Base-by-base conservation (phyloP, 1,140 invertebrate species). In the Heliconius nattereri region DNA sequence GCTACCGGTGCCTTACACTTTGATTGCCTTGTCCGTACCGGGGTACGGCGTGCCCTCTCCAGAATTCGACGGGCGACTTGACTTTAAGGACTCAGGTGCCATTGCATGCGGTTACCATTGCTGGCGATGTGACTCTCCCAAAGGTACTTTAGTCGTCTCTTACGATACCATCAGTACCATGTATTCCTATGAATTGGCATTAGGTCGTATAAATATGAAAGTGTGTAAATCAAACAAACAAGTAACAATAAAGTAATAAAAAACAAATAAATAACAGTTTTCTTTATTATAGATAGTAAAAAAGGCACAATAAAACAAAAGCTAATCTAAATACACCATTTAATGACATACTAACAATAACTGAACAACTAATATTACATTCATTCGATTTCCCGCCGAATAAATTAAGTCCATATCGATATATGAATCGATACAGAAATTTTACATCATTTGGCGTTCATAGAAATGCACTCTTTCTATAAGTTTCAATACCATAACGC, bases 321-420 rank as follows among this genome's bases (percentile, higher is more conserved):
- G 73, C 73, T 79, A 79, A 79, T 79, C 78, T 79, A 79, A 71
- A 74, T 75, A 79, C 40, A 78, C 45, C 45, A 78, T 78, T 74
- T 78, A 74, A 78, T 66, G 26, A 23, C 37, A 37, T 49, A 52
- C 78, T 78, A 78, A 78, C 52, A 74, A 74, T 32, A 78, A 78
- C 74, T 66, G 60, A 66, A 66, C 26, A 26, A 52, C 35, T 76
- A 70, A 75, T 23, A 60, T 75, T 20, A 75, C 54, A 75, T 37
- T 66, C 60, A 66, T 29, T 66, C 60, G 54, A 23, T 57, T 57
- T 23, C n/a, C n/a, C 54, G 54, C 54, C 54, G 7, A 26, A 26
- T 29, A 26, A 26, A 13, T 66, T 26, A 26, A 26, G 26, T 66
- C 23, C 3, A 29, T 66, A 66, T 66, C 26, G 60, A 29, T 66